These are phyloP conservation scores for Tinamus guttatus DNA, from an alignment of 2,113 vertebrate species.

Conservation along the genomic window DNA sequence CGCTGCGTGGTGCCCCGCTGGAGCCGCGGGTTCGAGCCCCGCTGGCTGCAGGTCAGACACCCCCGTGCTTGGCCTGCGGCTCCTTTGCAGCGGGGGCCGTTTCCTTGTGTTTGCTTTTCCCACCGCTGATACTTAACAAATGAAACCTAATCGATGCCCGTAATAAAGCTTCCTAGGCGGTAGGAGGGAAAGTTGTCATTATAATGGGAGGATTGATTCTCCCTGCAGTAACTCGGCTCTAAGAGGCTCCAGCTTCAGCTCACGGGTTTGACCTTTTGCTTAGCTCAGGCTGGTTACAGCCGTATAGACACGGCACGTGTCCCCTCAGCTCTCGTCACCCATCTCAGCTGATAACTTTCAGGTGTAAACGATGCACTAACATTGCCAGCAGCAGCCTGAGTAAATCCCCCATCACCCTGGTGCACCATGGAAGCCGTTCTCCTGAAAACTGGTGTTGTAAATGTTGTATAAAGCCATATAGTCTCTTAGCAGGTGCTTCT, in stretches of 20 bases:
- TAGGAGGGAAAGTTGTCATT: background rate
- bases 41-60: rapidly evolving
- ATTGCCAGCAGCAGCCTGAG: background rate
- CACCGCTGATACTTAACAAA: background rate
- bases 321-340: background rate
- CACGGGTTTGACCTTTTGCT: background rate
- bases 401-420: background rate
- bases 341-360: background rate
- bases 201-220: background rate
- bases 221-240: background rate
- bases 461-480: background rate
- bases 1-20: background rate
- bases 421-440: background rate
- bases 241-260: background rate
- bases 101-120: background rate
- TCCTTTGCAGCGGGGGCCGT: background rate
- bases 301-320: rapidly evolving
- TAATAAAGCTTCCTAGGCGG: background rate
- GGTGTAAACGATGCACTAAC: background rate
- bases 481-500: background rate
- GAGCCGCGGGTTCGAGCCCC: rapidly evolving
- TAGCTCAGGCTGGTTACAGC: background rate
- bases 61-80: rapidly evolving
- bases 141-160: background rate
- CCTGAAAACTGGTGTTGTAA: background rate